Evolutionary conservation across 2,888 invertebrate genomes (phyloP).

Genomic region (Slavum lentiscoides): DNA sequence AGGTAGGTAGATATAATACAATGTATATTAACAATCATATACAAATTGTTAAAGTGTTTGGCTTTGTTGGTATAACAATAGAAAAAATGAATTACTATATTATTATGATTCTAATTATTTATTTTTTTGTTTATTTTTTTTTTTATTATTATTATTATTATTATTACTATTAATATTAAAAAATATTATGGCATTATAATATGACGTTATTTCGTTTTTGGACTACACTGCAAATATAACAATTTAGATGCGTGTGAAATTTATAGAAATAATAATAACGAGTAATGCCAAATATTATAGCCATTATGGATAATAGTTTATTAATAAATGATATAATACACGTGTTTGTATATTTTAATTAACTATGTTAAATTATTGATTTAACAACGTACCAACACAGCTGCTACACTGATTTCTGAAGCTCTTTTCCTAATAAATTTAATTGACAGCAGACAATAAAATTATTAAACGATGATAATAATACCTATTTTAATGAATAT

Average conservation of each 20-base stretch:
- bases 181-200: no score
- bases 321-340: background rate
- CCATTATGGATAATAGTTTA: background rate
- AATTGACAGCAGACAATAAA: constrained; percentile 47
- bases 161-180: no score
- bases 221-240: background rate
- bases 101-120: no score
- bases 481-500: constrained; percentile 21
- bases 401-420: constrained; percentile 21
- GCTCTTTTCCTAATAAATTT: constrained; percentile 30
- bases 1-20: no score
- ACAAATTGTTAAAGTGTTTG: no score
- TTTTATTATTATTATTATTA: no score
- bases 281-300: background rate
- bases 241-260: constrained; percentile 11
- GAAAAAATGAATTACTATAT: no score
- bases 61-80: no score
- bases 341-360: constrained; percentile 10
- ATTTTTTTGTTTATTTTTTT: no score
- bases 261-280: background rate
- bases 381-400: constrained; percentile 16
- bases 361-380: constrained; percentile 9
- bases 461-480: constrained; percentile 45
- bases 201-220: constrained; percentile 13
- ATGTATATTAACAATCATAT: no score